Percentiles rank a stretch among this genome's conserved stretches.
These are phyloP conservation scores for Rhopalosiphum nymphaeae DNA, from an alignment of 2,888 invertebrate species.

Conservation along the genomic window DNA sequence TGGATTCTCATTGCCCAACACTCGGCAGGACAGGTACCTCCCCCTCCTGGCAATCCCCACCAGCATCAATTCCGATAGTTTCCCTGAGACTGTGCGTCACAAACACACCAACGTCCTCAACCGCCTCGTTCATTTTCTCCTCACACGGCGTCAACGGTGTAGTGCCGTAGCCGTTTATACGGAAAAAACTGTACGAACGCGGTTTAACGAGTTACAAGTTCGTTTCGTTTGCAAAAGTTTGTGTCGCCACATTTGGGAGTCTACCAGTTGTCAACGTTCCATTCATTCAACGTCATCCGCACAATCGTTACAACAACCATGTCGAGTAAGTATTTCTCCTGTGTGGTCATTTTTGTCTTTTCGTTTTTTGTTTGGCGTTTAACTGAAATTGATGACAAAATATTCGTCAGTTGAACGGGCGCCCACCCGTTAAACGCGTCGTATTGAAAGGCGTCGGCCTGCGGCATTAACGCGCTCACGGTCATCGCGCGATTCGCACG, in stretches of 20 bases:
- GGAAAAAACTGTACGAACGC: not conserved
- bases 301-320: not conserved
- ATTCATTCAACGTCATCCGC: not conserved
- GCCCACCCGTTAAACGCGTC: not conserved
- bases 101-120: not conserved
- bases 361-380: not conserved
- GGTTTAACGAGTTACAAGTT: not conserved
- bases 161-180: not conserved
- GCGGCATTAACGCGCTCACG: not conserved
- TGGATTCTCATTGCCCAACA: slow-evolving; percentile 1
- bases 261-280: not conserved
- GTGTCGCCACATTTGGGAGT: not conserved
- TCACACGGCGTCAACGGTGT: slow-evolving; percentile 27
- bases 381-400: not conserved
- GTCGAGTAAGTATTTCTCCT: slow-evolving; percentile 42
- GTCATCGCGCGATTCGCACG: not conserved
- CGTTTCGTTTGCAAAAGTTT: not conserved
- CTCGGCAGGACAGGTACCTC: slow-evolving; percentile 5
- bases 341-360: not conserved
- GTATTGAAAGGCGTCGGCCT: not conserved
- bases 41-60: not conserved
- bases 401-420: not conserved
- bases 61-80: not conserved
- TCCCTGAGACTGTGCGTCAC: not conserved
- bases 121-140: slow-evolving; percentile 49